A percentile compares a stretch with the other conserved stretches of the same genome.
These are phyloP conservation scores for Neocrepidodera transversa DNA, from an alignment of 2,888 invertebrate species.

Conservation along the genomic window DNA sequence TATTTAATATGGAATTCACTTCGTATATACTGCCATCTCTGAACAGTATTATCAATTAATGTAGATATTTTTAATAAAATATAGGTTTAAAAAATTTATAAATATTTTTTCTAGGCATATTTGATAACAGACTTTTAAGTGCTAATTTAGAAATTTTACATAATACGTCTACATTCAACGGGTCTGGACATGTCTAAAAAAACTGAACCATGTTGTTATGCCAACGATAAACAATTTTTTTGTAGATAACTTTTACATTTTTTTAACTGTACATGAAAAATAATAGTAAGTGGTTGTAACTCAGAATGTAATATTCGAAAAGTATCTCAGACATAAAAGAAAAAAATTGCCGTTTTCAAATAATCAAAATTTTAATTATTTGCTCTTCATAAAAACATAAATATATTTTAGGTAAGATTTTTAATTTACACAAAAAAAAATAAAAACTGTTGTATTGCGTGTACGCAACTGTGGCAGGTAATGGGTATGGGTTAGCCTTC, in stretches of 20 bases:
- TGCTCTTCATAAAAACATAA: slow-evolving; percentile 4
- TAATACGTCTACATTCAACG: not conserved
- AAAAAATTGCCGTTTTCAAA: not conserved
- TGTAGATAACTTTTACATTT: too few species aligned
- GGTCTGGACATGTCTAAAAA: not conserved
- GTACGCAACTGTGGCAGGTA: not conserved
- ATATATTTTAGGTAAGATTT: slow-evolving; percentile 1
- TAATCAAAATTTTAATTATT: not conserved
- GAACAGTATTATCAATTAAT: too few species aligned
- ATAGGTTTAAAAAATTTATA: too few species aligned
- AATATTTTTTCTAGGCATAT: too few species aligned
- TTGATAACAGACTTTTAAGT: not conserved
- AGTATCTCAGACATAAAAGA: slow-evolving; percentile 2
- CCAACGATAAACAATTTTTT: too few species aligned
- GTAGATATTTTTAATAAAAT: too few species aligned
- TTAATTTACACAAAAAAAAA: slow-evolving; percentile 2
- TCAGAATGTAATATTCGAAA: slow-evolving; percentile 2
- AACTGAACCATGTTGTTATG: not conserved
- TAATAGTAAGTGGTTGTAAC: slow-evolving; percentile 1
- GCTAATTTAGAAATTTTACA: too few species aligned
- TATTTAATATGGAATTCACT: too few species aligned
- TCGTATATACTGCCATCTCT: too few species aligned
- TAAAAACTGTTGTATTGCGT: slow-evolving; percentile 1
- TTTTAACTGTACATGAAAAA: not conserved
- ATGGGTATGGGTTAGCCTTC: too few species aligned